Evolutionary conservation across 2,113 vertebrate species (phyloP).

Genomic region (Struthio camelus): DNA sequence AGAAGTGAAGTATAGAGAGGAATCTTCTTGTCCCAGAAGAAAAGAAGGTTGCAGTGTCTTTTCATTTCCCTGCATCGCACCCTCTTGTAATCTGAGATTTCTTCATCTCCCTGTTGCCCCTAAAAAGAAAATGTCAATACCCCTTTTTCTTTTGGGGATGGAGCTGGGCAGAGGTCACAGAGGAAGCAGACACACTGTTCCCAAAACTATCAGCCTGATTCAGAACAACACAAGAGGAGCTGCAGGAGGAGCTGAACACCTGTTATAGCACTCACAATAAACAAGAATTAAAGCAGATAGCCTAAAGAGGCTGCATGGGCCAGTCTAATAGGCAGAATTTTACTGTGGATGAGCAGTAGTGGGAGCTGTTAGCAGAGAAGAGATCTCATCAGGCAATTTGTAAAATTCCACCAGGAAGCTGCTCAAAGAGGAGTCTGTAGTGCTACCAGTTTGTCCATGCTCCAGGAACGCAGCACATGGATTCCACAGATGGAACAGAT

Average conservation of each 20-base stretch:
- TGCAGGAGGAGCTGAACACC: fast-evolving
- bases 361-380: neutral
- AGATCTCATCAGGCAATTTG: neutral
- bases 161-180: neutral
- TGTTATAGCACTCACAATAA: neutral
- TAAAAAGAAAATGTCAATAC: neutral
- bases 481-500: neutral
- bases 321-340: neutral
- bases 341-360: neutral
- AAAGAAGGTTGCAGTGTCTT: neutral
- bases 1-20: neutral
- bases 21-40: neutral
- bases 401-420: slow-evolving; percentile 38
- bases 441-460: neutral
- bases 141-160: neutral
- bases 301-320: neutral
- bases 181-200: neutral
- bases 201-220: neutral
- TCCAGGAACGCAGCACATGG: neutral
- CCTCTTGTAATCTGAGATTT: neutral
- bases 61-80: neutral
- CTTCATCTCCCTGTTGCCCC: neutral
- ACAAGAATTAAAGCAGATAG: neutral
- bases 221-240: neutral
- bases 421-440: slow-evolving; percentile 19